Evolutionary conservation across 2,113 vertebrate genomes (phyloP), one percentile per base, ranked within the genome.

Genomic region (Leucosticte australis): DNA sequence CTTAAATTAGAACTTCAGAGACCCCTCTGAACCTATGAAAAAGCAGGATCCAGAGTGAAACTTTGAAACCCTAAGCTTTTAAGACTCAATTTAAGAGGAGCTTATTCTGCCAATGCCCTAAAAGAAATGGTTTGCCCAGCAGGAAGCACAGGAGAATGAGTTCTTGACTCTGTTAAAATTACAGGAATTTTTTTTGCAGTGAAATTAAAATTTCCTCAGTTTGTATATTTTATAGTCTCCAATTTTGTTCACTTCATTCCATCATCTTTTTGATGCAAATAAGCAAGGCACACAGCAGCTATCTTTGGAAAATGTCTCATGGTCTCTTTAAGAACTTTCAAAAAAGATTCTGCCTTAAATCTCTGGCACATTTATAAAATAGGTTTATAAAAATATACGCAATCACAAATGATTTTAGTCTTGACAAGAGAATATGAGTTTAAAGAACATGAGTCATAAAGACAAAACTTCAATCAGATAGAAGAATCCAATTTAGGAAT

Each of bases 361-460:
- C 18, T 63, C 64, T 56, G 46, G 35, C 57, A 35, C 14, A 30
- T 83, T 68, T 74, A 82, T 59, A 68, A 92, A 87, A 57, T 13
- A 69, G 8, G 18, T 57, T 76, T 60, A 49, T 44, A 52, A 95
- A 92, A 88, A 64, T 63, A 68, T 19, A 83, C 2, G 14, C 39
- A 70, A 83, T 85, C 33, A 62, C 5, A 62, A 77, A 83, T 68
- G 70, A 74, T 83, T 89, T 83, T 74, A 68, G 56, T 64, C 68
- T 83, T 89, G 52, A 81, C 47, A 55, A 77, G 15, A 89, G 31
- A 22, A 47, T 63, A 28, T 41, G 50, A 86, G 74, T 75, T 75
- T 81, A 42, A 93, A 87, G 50, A 84, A 60, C 22, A 67, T 57
- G 74, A 94, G 49, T 91, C 91, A 95, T 57, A 91, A 87, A 97